These are phyloP conservation scores for Falco rusticolus DNA, from an alignment of 2,797 vertebrate genomes.

Conservation along the genomic window DNA sequence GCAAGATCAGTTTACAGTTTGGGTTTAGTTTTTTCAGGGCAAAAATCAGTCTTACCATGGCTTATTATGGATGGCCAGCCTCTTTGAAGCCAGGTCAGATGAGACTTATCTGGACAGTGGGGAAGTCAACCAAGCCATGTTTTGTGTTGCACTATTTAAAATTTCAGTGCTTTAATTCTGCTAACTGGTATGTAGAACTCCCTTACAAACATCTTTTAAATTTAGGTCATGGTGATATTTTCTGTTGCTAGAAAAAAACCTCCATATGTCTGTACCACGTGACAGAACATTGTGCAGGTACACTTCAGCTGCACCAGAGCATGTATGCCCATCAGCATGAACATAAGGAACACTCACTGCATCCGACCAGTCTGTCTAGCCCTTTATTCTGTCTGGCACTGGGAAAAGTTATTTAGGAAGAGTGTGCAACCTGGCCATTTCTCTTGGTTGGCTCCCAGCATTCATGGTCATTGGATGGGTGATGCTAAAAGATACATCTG, in stretches of 20 bases:
- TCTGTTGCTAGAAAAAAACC: not conserved
- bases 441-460: not conserved
- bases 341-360: not conserved
- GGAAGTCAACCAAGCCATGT: not conserved
- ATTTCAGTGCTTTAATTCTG: not conserved
- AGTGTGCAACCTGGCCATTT: not conserved
- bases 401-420: not conserved
- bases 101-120: not conserved
- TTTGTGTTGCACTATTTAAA: not conserved
- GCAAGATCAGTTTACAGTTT: not conserved
- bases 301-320: not conserved
- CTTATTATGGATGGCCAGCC: not conserved
- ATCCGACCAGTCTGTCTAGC: not conserved
- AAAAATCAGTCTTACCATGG: not conserved
- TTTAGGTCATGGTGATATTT: not conserved
- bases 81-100: not conserved
- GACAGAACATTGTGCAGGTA: not conserved
- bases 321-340: not conserved
- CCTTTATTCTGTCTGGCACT: not conserved
- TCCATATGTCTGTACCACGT: not conserved
- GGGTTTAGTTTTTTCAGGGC: not conserved
- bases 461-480: not conserved
- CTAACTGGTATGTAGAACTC: not conserved
- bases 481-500: not conserved
- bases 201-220: not conserved